Evolutionary conservation across 2,797 vertebrate genomes (phyloP), one percentile per base, ranked within the genome.

Genomic region (Argyrosomus regius): DNA sequence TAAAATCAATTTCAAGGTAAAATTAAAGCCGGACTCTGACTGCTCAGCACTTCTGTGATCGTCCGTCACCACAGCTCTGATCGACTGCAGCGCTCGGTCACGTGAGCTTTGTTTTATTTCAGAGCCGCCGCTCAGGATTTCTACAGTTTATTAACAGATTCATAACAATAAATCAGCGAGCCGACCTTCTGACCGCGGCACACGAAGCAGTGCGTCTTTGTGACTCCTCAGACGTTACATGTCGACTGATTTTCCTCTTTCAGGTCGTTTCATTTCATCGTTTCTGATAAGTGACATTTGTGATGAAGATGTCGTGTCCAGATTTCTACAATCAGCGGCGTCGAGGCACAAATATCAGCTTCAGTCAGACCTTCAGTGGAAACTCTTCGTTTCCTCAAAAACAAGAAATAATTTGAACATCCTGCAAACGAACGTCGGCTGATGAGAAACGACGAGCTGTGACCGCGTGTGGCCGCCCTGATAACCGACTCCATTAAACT

Each of bases 401-500:
- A 76, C 26, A 9, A 65, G 12, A 78, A 66, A 61, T 80, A 26
- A 64, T 45, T 75, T 72, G 71, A 71, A 77, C 54, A 46, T 57
- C 48, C 8, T 39, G 10, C 18, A 20, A 62, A 71, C 1, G n/a
- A 70, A 48, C 39, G 9, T 1, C 1, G 0, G 67, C 9, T 46
- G 66, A 26, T 41, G 26, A 28, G 67, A 75, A 41, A 31, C 10
- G 13, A 73, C 0, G 26, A 70, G 41, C 31, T 2, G 46, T 5
- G 12, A n/a, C 52, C 18, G 75, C 45, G 50, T 72, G 73, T 35
- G 72, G 68, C 13, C 56, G 58, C 11, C 35, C 5, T 41, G 84
- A 86, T 80, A 85, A 81, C 72, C 2, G 46, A 77, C 53, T 72
- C 72, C 68, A 83, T 86, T 88, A 77, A 69, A 77, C 66, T 48